Base-by-base conservation (phyloP, 2,888 invertebrate species). In the Fragum fragum region DNA sequence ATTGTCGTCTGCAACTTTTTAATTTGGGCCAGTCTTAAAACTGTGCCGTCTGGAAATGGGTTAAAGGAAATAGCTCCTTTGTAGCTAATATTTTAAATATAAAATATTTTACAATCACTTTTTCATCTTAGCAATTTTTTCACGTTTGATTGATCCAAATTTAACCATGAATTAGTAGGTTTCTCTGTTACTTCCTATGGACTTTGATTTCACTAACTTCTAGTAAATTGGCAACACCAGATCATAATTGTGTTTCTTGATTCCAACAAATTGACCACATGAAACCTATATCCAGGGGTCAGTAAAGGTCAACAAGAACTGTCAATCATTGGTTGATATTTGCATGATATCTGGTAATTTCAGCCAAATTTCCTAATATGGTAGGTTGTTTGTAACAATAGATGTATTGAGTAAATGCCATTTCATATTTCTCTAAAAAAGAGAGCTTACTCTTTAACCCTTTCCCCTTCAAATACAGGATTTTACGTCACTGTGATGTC, bases 231-330 rank as follows among this genome's bases (percentile, higher is more conserved):
- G 47, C 14, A 47, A 47, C 14, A 47, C 47, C 47, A 47, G 47
- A 47, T 47, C 47, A 47, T 47, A 47, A 9, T 47, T 47, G n/a
- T 47, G 47, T 47, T 47, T 14, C 16, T 14, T 47, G 47, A 47
- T 47, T 14, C 47, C 47, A 14, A 61, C 61, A 61, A 61, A 61
- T 61, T 61, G 61, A 32, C 32, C 32, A n/a, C 61, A 18, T 29
- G 61, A 61, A 47, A 32, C 61, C 32, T 32, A 61, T 61, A n/a
- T 61, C 61, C 61, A 32, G n/a, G 32, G 61, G 61, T 61, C 61
- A 32, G n/a, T 18, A 32, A n/a, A n/a, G 61, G 61, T 32, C 61
- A 61, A n/a, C 32, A 28, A n/a, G 26, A n/a, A 11, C 36, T 32
- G 29, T 61, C 61, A 61, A 61, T 61, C 61, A 61, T 32, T 7